A percentile compares a stretch with the other conserved stretches of the same genome.
Evolutionary conservation across 2,113 vertebrate species (phyloP).

Genomic region (Irena cyanogastra): DNA sequence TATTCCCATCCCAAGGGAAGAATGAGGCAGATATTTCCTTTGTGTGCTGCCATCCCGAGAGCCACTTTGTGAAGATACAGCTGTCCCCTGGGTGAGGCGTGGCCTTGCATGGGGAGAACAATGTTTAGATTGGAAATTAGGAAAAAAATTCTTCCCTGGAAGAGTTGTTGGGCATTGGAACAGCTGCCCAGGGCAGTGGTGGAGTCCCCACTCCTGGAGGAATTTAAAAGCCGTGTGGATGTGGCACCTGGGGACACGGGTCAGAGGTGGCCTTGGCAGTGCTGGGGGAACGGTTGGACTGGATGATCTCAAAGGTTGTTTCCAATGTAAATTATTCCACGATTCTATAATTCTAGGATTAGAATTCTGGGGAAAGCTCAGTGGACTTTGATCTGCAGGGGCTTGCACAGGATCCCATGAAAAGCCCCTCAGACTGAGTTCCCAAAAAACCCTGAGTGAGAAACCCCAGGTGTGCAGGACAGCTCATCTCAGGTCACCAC

Average conservation of each 20-base stretch:
- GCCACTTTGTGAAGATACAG: background rate
- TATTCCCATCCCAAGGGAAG: background rate
- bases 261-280: background rate
- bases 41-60: background rate
- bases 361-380: background rate
- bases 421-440: background rate
- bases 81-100: background rate
- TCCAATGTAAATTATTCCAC: background rate
- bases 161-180: background rate
- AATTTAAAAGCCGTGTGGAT: fast-evolving
- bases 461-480: background rate
- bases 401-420: background rate
- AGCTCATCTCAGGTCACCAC: background rate
- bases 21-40: background rate
- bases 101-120: background rate
- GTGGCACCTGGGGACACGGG: background rate
- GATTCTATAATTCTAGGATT: background rate
- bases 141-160: background rate
- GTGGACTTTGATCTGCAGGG: background rate
- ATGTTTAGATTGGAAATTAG: background rate
- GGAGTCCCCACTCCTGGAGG: background rate
- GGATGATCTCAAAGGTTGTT: background rate
- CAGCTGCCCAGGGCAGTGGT: background rate
- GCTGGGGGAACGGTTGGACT: background rate
- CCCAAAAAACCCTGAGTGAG: fast-evolving